A percentile compares a stretch with the other conserved stretches of the same genome.
These are phyloP conservation scores for Thumatha senex DNA, from an alignment of 2,888 invertebrate genomes.

Conservation along the genomic window DNA sequence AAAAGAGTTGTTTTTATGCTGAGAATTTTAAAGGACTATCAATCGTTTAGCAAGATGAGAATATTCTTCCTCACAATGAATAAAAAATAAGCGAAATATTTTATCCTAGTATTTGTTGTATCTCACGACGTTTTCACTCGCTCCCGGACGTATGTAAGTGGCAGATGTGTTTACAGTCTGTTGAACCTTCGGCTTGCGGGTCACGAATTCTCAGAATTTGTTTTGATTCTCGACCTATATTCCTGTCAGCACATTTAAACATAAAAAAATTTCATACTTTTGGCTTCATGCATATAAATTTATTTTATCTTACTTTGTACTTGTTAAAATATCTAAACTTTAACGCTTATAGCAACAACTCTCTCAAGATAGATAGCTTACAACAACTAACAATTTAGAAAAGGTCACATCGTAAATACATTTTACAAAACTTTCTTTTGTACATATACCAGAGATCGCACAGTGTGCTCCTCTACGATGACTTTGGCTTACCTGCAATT, in stretches of 20 bases:
- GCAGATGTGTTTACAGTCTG: slow-evolving; percentile 34
- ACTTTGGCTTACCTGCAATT: too few relatives aligned
- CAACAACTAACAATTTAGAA: too few relatives aligned
- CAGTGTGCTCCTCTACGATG: too few relatives aligned
- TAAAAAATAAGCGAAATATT: slow-evolving; percentile 7
- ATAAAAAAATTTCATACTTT: too few relatives aligned
- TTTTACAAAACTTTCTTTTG: too few relatives aligned
- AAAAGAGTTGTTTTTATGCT: too few relatives aligned
- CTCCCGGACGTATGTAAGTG: slow-evolving; percentile 29
- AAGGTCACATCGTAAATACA: too few relatives aligned
- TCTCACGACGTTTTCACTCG: slow-evolving; percentile 6
- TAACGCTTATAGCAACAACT: too few relatives aligned
- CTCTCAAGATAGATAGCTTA: too few relatives aligned
- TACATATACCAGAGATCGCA: too few relatives aligned
- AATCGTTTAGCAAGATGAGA: background rate
- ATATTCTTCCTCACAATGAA: background rate
- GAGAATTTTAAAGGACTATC: too few relatives aligned
- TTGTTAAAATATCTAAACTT: too few relatives aligned
- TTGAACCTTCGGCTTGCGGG: slow-evolving; percentile 8
- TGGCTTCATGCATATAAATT: background rate
- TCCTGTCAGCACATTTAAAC: background rate
- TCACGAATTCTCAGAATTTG: slow-evolving; percentile 21
- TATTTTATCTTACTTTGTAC: background rate
- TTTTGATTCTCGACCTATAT: slow-evolving; percentile 20
- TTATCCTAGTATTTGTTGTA: slow-evolving; percentile 8